A percentile compares a stretch with the other conserved stretches of the same genome.
Evolutionary conservation across 2,888 invertebrate species (phyloP).

Genomic region (Tupiocoris notatus): DNA sequence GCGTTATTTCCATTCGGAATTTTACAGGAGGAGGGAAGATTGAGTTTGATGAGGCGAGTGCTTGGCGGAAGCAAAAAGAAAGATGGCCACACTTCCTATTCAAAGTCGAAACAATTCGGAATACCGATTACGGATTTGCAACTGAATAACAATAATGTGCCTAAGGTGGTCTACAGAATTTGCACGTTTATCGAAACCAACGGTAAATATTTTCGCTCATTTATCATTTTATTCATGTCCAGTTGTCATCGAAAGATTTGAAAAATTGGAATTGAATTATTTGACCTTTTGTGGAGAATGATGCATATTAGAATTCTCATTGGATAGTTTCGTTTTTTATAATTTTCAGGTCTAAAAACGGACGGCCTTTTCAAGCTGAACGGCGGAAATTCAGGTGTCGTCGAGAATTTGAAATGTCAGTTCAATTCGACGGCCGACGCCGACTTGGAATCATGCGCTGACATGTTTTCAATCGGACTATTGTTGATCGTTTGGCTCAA

Average conservation of each 20-base stretch:
- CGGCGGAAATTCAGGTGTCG: constrained; percentile 56
- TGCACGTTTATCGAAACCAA: constrained; percentile 53
- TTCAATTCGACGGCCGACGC: constrained; percentile 57
- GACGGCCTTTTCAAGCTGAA: constrained; percentile 58
- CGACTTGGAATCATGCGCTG: constrained; percentile 55
- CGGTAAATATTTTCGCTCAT: constrained; percentile 50
- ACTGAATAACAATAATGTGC: constrained; percentile 51
- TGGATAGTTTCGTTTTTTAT: not conserved
- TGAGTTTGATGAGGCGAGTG: constrained; percentile 48
- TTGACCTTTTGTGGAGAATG: no score
- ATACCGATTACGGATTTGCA: constrained; percentile 52
- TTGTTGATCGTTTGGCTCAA: constrained; percentile 57
- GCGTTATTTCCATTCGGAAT: no score
- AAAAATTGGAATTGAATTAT: no score
- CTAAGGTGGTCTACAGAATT: constrained; percentile 52
- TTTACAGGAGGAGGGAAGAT: constrained; percentile 41
- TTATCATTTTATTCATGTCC: no score
- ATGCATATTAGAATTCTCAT: no score
- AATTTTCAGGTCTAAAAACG: constrained; percentile 54
- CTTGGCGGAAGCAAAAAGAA: constrained; percentile 45
- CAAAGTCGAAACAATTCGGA: constrained; percentile 48
- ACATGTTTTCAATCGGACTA: constrained; percentile 57
- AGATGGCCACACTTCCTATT: constrained; percentile 34
- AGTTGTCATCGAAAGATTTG: no score
- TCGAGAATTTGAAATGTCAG: constrained; percentile 55